Evolutionary conservation across 1,140 invertebrate genomes (phyloP), one percentile per base, ranked within the genome.

Genomic region (Neuroterus valhalla): DNA sequence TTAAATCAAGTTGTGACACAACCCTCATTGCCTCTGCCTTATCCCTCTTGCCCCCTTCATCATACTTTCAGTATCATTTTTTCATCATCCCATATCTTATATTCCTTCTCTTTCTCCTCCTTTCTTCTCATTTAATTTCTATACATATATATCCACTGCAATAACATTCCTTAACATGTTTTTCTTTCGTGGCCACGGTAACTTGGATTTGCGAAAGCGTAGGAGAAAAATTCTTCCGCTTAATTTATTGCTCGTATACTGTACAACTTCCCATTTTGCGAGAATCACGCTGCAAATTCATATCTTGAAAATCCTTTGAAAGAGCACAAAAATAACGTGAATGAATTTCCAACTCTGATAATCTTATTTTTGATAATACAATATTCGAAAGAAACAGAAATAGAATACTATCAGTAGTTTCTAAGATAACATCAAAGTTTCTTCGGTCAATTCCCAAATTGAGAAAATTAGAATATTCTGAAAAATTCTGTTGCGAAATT

Each of bases 221-320:
- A 72, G 19, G 73, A 55, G 67, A 77, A 71, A 70, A 52, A 42
- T 3, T 31, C 66, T 66, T 68, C 72, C 44, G 52, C 67, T 81
- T 82, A 81, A 79, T 82, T 83, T 82, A 83, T 81, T 62, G 77
- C 79, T 79, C 69, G 76, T 70, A 68, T 73, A 75, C 48, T 70
- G 12, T 68, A 19, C 70, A 78, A 77, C 66, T 68, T 71, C 70
- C 44, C 71, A 68, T 81, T 70, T 72, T 71, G 26, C 67, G 70
- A 70, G 71, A 68, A 67, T 21, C 38, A 5, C 31, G 31, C 31
- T 31, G 8, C 31, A 31, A 0, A 0, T 1, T 31, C 4, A 31
- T 5, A 31, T 31, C 31, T 31, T 31, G 8, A 31, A 31, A 31
- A 31, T 3, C 31, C 8, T 31, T 5, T 6, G 31, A 6, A 6